Conservation (phyloP, 2,888 invertebrate species). For the Pammene aurita region DNA sequence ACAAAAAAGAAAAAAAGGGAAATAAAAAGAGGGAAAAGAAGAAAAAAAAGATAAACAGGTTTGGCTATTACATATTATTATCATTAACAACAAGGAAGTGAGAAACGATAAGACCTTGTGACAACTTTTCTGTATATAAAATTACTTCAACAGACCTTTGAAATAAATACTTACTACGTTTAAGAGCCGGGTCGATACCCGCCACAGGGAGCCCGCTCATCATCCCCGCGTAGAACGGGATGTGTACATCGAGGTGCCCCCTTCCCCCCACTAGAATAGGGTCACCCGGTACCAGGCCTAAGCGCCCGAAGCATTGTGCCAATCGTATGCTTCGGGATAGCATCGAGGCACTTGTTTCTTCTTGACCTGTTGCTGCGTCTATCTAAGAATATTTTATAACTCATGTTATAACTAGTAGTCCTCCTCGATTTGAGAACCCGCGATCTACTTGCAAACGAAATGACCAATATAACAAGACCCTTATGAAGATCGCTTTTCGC, state of each 20-base stretch:
- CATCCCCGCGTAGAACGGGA: conserved; percentile 67
- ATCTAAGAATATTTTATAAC: conserved; percentile 55
- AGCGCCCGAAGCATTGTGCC: conserved; percentile 56
- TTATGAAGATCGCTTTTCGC: no score
- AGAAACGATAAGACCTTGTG: no score
- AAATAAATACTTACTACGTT: conserved; percentile 55
- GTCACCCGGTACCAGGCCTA: conserved; percentile 63
- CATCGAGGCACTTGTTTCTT: conserved; percentile 63
- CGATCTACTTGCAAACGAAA: neutral
- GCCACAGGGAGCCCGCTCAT: conserved; percentile 63
- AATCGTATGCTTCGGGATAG: conserved; percentile 59
- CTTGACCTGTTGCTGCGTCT: conserved; percentile 66
- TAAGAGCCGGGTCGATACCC: conserved; percentile 65
- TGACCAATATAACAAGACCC: no score
- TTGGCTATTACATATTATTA: no score
- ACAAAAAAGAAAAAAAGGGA: no score
- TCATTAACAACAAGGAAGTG: no score
- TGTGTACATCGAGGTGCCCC: conserved; percentile 67
- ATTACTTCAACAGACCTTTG: no score
- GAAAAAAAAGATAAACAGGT: no score
- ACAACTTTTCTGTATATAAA: no score
- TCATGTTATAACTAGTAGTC: neutral
- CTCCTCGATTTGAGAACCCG: neutral
- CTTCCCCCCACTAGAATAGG: conserved; percentile 63
- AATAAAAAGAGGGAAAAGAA: no score